Conservation (phyloP, 2,888 invertebrate genomes). For the Cylindroiulus punctatus region DNA sequence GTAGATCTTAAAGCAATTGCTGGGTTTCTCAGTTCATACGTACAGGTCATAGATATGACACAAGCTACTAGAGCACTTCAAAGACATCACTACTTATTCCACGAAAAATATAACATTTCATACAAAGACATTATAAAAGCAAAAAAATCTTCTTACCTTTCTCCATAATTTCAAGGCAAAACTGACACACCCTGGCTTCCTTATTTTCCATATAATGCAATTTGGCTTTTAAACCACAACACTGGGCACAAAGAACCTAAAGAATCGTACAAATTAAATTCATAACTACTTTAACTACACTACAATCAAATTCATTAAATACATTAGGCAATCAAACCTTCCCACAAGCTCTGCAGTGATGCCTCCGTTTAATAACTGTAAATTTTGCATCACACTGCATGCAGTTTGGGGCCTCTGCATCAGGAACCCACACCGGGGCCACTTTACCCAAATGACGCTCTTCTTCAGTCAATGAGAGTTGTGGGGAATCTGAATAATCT, state of each 20-base stretch:
- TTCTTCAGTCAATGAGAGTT: slow-evolving; percentile 60
- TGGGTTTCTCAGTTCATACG: too few species aligned
- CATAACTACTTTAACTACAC: slow-evolving; percentile 48
- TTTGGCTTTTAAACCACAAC: slow-evolving; percentile 78
- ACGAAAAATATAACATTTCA: too few species aligned
- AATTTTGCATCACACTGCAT: slow-evolving; percentile 85
- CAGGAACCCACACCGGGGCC: slow-evolving; percentile 88
- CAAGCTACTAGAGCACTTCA: too few species aligned
- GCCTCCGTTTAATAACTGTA: slow-evolving; percentile 80
- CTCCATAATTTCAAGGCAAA: slow-evolving; percentile 69
- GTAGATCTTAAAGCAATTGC: not conserved
- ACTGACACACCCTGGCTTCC: slow-evolving; percentile 81
- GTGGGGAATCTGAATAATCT: slow-evolving; percentile 56
- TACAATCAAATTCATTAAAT: not conserved
- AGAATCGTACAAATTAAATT: slow-evolving; percentile 59
- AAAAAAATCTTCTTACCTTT: slow-evolving; percentile 57
- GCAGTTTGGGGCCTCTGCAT: slow-evolving; percentile 81
- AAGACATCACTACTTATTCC: too few species aligned
- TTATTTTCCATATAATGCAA: slow-evolving; percentile 78
- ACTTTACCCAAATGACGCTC: slow-evolving; percentile 73
- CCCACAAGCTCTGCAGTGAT: slow-evolving; percentile 87
- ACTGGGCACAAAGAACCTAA: slow-evolving; percentile 81
- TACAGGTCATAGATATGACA: not conserved
- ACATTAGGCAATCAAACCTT: slow-evolving; percentile 69
- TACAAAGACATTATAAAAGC: not conserved